Evolutionary conservation across 2,888 invertebrate genomes (phyloP).

Genomic region (Nemapogon koenigi): DNA sequence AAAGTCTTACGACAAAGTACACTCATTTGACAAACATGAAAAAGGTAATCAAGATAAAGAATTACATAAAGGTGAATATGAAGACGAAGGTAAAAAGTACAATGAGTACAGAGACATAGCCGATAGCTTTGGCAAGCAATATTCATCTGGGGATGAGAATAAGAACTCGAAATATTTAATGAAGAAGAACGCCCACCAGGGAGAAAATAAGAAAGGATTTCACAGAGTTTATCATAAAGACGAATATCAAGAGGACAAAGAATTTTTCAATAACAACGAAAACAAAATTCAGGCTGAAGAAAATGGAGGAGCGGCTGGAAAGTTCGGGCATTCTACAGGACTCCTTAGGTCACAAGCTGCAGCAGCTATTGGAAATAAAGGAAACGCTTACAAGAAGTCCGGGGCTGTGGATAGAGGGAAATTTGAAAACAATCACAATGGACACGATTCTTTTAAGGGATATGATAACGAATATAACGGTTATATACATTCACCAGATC

Average conservation of each 20-base stretch:
- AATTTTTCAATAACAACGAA: slow-evolving; percentile 42
- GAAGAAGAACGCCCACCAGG: slow-evolving; percentile 33
- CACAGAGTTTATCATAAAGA: slow-evolving; percentile 47
- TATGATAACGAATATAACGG: slow-evolving; percentile 20
- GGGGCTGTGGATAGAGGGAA: slow-evolving; percentile 22
- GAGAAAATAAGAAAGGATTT: slow-evolving; percentile 41
- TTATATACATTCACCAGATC: no score
- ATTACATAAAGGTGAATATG: slow-evolving; percentile 22
- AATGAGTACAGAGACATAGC: slow-evolving; percentile 36
- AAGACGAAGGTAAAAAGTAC: slow-evolving; percentile 23
- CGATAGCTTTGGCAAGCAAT: slow-evolving; percentile 41
- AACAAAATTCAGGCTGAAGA: slow-evolving; percentile 30
- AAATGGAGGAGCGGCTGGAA: slow-evolving; percentile 25
- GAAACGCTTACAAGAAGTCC: slow-evolving; percentile 21
- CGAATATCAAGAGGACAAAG: slow-evolving; percentile 47
- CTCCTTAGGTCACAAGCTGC: slow-evolving; percentile 28
- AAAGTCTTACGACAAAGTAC: slow-evolving; percentile 20
- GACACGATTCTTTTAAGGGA: slow-evolving; percentile 21
- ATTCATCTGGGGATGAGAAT: slow-evolving; percentile 33
- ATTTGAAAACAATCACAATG: slow-evolving; percentile 24
- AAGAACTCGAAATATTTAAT: slow-evolving; percentile 28
- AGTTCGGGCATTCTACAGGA: slow-evolving; percentile 33
- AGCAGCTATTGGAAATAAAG: slow-evolving; percentile 25
- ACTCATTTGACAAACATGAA: slow-evolving; percentile 25
- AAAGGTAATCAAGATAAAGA: slow-evolving; percentile 23